Conservation (phyloP, 1,140 invertebrate genomes). For the Lordiphosa collinella region DNA sequence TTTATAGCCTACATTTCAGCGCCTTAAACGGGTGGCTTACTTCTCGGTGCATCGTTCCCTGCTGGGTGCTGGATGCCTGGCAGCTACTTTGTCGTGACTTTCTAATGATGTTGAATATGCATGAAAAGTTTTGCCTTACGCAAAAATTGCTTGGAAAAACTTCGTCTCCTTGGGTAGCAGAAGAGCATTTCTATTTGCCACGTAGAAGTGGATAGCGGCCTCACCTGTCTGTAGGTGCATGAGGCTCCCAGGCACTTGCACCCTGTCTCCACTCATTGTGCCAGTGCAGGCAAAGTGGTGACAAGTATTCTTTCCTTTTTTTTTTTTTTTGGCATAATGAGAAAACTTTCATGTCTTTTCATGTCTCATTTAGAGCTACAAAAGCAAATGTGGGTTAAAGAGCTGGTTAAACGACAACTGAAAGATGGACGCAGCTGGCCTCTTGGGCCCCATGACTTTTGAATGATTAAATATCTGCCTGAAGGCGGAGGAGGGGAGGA, state of each 20-base stretch:
- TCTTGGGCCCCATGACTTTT: slow-evolving; percentile 37
- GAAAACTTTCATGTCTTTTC: slow-evolving; percentile 66
- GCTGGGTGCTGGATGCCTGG: slow-evolving; percentile 21
- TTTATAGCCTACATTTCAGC: slow-evolving; percentile 51
- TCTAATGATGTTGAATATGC: slow-evolving; percentile 76
- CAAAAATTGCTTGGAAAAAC: slow-evolving; percentile 53
- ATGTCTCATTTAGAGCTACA: slow-evolving; percentile 62
- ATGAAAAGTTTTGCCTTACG: slow-evolving; percentile 61
- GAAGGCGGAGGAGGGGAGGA: too few species aligned
- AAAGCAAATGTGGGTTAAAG: slow-evolving; percentile 43
- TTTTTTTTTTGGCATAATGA: slow-evolving; percentile 45
- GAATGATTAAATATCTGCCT: slow-evolving; percentile 63
- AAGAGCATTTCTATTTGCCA: slow-evolving; percentile 11
- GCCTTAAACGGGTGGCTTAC: slow-evolving; percentile 22
- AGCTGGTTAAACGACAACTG: slow-evolving; percentile 40
- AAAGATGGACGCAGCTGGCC: slow-evolving; percentile 40
- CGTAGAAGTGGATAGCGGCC: slow-evolving; percentile 7
- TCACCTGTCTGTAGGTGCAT: slow-evolving; percentile 19
- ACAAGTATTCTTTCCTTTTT: neutral
- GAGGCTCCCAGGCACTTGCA: slow-evolving; percentile 6
- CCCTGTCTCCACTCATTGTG: slow-evolving; percentile 2
- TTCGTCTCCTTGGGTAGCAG: slow-evolving; percentile 29
- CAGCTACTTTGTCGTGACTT: slow-evolving; percentile 69
- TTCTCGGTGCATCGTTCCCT: neutral
- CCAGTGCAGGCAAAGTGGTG: neutral